Percentiles rank a stretch among this genome's conserved stretches.
These are phyloP conservation scores for Enteromius argenteus DNA, from an alignment of 2,797 vertebrate genomes.

Conservation along the genomic window DNA sequence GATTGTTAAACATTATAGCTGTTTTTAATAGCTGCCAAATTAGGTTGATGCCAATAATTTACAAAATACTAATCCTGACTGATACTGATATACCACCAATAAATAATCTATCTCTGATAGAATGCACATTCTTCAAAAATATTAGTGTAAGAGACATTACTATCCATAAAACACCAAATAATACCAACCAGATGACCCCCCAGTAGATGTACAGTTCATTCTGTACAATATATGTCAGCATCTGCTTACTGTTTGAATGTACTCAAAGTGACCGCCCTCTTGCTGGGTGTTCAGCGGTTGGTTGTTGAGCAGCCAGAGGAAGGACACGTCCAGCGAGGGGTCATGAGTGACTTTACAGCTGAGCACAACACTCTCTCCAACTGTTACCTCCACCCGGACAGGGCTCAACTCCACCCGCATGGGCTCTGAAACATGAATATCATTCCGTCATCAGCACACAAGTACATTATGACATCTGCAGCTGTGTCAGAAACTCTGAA, in stretches of 20 bases:
- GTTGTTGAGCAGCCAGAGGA: constrained; percentile 92
- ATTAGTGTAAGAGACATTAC: not conserved
- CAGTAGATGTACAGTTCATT: not conserved
- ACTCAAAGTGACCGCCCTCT: constrained; percentile 93
- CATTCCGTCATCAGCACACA: constrained; percentile 70
- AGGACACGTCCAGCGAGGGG: constrained; percentile 87
- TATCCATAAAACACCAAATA: not conserved
- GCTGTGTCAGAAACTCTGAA: not conserved
- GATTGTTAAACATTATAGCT: not conserved
- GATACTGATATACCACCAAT: not conserved
- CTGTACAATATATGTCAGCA: not conserved
- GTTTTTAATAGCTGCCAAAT: not conserved
- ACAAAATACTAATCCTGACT: not conserved
- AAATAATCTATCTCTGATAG: not conserved
- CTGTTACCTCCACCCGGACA: constrained; percentile 89
- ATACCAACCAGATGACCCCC: not conserved
- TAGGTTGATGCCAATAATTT: not conserved
- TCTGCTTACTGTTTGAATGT: constrained; percentile 92
- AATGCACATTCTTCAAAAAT: constrained; percentile 3
- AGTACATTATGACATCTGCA: not conserved
- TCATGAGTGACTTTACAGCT: constrained; percentile 94
- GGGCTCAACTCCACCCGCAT: constrained; percentile 93
- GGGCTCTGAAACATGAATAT: constrained; percentile 86
- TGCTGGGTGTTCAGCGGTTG: constrained; percentile 89
- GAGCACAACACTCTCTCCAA: constrained; percentile 95